Evolutionary conservation across 2,113 vertebrate species (phyloP), one percentile per base, ranked within the genome.

Genomic region (Ellobius talpinus): DNA sequence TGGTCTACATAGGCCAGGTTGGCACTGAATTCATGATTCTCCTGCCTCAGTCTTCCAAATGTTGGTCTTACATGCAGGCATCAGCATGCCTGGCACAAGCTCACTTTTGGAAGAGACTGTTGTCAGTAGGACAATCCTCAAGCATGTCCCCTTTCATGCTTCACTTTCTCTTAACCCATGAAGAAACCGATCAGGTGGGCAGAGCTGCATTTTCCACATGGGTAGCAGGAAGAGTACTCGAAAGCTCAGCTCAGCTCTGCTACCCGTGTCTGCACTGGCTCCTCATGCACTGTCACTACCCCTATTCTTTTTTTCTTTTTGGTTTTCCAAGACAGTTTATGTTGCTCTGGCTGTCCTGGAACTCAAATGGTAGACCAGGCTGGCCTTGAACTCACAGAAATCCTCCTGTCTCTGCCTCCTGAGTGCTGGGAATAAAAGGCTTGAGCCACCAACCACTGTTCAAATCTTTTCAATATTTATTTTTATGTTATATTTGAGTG

Each of bases 221-320:
- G 19, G 58, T 21, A 58, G 58, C 58, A 21, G 39, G 89, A 91
- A 93, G 61, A 91, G 86, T 14, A 76, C 3, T 16, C 7, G 73
- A 65, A 88, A 72, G 65, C 90, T 96, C 45, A 96, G 21, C 24
- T 96, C 52, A 96, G 24, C 24, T 66, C 76, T 95, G 85, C n/a
- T 79, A 78, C n/a, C 19, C 85, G 42, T 73, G 47, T 58, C 52
- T 76, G 23, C 55, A 31, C 74, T 73, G 91, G 16, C 77, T 87
- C 45, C 78, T 42, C 33, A 73, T 70, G 68, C 14, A 70, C 66
- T 7, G 66, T 70, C 33, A 7, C 68, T 70, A 17, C 16, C 68
- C n/a, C 36, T 70, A 36, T 16, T 36, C 16, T 36, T 0, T 31
- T 0, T 9, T 9, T 39, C 9, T 39, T 36, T 72, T 72, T 72